Conservation (phyloP, 2,113 vertebrate genomes). For the Clarias magur region DNA sequence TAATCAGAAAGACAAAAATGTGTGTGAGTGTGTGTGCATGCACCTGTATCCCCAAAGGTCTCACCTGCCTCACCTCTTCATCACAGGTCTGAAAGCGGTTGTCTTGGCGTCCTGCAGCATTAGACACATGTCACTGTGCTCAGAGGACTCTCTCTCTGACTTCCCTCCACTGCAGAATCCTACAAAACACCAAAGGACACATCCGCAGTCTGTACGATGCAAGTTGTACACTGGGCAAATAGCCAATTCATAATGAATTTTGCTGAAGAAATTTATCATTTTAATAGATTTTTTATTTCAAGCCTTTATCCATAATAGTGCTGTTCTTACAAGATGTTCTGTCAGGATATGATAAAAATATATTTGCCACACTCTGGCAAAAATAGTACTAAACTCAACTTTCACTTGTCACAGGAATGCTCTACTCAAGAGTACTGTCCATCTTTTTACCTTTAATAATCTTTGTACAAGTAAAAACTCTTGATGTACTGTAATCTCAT, state of each 20-base stretch:
- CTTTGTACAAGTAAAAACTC: not conserved
- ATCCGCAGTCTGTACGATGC: constrained; percentile 1
- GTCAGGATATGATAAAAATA: not conserved
- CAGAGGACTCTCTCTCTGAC: constrained; percentile 63
- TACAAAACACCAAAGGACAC: constrained; percentile 53
- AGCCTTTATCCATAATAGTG: constrained; percentile 15
- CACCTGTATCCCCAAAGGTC: constrained; percentile 38
- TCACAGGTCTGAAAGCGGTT: constrained; percentile 84
- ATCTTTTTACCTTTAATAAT: not conserved
- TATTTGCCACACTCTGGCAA: not conserved
- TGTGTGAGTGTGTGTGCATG: not conserved
- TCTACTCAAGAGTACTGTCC: not conserved
- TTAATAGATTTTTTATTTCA: constrained; percentile 9
- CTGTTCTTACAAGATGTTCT: constrained; percentile 9
- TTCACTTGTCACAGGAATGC: not conserved
- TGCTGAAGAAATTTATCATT: not conserved
- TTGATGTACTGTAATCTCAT: not conserved
- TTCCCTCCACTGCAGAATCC: constrained; percentile 70
- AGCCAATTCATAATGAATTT: constrained; percentile 6
- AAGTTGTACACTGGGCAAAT: not conserved
- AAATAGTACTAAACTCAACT: not conserved
- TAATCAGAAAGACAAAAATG: not conserved
- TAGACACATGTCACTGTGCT: constrained; percentile 67
- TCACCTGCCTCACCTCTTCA: constrained; percentile 87
- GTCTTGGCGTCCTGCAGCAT: constrained; percentile 73